These are phyloP conservation scores for Propithecus deckenii DNA, from an alignment of 2,797 vertebrate species.

Conservation along the genomic window DNA sequence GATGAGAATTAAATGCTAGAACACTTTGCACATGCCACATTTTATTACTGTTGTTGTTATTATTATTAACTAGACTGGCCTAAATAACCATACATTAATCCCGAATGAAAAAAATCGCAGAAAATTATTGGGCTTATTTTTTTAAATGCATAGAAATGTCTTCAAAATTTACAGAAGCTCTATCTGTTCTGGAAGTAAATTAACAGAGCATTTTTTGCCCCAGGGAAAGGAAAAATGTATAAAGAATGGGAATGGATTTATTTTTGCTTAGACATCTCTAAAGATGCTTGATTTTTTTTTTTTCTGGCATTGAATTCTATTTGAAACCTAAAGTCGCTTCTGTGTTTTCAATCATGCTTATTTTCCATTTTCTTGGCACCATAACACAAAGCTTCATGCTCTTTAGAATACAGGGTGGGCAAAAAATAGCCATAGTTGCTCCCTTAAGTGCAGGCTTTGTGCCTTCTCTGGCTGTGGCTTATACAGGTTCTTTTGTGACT, in stretches of 20 bases:
- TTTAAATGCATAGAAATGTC: neutral
- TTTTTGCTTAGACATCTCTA: slow-evolving; percentile 13
- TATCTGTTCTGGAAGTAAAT: neutral
- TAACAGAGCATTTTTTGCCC: neutral
- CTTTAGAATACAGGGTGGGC: neutral
- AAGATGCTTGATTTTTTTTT: neutral
- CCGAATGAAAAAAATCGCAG: neutral
- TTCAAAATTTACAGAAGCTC: neutral
- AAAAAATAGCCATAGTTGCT: neutral
- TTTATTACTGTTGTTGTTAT: neutral
- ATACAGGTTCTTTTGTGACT: neutral
- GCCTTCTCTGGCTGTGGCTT: neutral
- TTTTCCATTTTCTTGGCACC: neutral
- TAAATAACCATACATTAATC: neutral
- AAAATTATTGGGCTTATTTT: neutral
- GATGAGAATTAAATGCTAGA: neutral
- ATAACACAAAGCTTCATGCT: neutral
- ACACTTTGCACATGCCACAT: neutral
- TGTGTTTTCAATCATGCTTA: neutral
- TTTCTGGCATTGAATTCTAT: neutral
- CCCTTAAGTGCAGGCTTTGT: neutral
- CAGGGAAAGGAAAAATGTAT: neutral
- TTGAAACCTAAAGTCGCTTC: neutral
- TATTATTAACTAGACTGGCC: neutral
- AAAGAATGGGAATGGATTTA: neutral